A percentile compares a stretch with the other conserved stretches of the same genome.
Evolutionary conservation across 2,888 invertebrate genomes (phyloP).

Genomic region (Agrochola lychnidis): DNA sequence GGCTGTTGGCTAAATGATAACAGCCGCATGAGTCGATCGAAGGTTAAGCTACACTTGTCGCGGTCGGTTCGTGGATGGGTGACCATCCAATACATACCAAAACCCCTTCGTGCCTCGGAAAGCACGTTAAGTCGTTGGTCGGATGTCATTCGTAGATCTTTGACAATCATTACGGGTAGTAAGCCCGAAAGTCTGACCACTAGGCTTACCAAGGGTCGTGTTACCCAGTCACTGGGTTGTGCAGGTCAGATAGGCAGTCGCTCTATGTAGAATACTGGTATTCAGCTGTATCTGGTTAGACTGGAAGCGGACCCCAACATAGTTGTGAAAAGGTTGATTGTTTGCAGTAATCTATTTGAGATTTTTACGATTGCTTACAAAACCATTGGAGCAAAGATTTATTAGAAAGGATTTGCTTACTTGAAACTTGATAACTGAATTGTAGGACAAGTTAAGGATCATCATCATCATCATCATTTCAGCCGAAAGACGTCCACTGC

Average conservation of each 20-base stretch:
- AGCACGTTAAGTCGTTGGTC: neutral
- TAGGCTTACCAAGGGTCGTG: no score
- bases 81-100: no score
- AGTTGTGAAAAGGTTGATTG: neutral
- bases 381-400: neutral
- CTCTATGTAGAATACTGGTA: neutral
- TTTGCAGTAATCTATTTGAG: neutral
- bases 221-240: neutral
- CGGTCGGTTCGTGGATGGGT: neutral
- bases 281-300: no score
- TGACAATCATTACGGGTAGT: neutral
- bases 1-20: neutral
- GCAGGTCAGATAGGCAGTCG: neutral
- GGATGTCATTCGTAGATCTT: neutral
- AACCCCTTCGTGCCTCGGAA: neutral
- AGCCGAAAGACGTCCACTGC: no score
- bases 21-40: neutral
- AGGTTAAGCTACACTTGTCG: neutral
- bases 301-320: neutral
- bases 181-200: no score
- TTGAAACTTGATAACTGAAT: neutral
- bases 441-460: neutral
- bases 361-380: neutral
- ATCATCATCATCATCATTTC: no score
- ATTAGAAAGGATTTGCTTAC: neutral